These are phyloP conservation scores for silkworm (Bombyx mori) DNA, from an alignment of 1,140 invertebrate genomes.

Conservation along the genomic window DNA sequence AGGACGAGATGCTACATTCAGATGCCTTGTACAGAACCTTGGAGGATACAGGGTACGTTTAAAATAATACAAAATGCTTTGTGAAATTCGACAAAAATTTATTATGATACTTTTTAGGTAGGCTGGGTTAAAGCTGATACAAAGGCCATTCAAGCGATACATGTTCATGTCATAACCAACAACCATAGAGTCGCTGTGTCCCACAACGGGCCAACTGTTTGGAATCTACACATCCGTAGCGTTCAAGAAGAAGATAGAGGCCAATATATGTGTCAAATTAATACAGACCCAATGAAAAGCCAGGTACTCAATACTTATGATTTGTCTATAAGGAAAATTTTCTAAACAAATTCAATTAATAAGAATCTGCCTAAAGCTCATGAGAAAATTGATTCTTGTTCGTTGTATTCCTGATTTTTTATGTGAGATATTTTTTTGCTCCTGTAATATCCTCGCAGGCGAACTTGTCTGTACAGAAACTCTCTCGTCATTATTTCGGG, in stretches of 20 bases:
- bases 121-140: conserved; percentile 92
- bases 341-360: too few species aligned
- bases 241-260: conserved; percentile 87
- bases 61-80: conserved; percentile 4
- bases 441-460: conserved; percentile 38
- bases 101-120: conserved; percentile 65
- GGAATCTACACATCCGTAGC: conserved; percentile 88
- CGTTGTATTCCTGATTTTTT: conserved; percentile 34
- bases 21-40: conserved; percentile 88
- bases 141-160: conserved; percentile 89
- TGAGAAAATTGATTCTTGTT: conserved; percentile 32
- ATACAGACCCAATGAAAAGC: conserved; percentile 88
- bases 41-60: conserved; percentile 88
- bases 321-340: not conserved
- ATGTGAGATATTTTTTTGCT: conserved; percentile 15
- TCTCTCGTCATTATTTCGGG: conserved; percentile 63
- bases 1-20: conserved; percentile 89
- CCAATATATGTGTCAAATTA: conserved; percentile 88
- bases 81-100: conserved; percentile 10
- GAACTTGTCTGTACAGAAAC: conserved; percentile 58
- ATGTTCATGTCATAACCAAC: conserved; percentile 91
- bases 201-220: conserved; percentile 83
- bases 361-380: too few species aligned
- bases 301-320: conserved; percentile 73
- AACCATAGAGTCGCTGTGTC: conserved; percentile 86